Base-by-base conservation (phyloP, 2,888 invertebrate species). In the Aelia acuminata region DNA sequence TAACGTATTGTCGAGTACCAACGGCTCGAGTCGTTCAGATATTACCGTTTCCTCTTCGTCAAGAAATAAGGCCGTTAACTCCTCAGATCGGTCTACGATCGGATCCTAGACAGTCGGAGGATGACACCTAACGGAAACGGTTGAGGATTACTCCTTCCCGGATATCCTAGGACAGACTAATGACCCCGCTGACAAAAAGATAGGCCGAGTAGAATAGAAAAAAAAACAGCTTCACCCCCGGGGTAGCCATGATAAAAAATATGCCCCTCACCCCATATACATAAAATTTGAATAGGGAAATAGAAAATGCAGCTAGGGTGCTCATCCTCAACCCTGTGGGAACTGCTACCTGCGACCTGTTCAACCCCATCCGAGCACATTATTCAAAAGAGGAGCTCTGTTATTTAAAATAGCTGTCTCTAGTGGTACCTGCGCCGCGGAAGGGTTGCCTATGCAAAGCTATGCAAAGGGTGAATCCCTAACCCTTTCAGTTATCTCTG, bases 371-470 rank as follows among this genome's bases (percentile, higher is more conserved):
- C 85, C 63, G 80, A 80, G 84, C 88, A 84, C 90, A 90, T 90
- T 90, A 90, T 90, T 90, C 90, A 90, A 90, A 90, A 87, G 88
- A 89, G 89, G 85, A 43, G 84, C 88, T 88, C 57, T 90, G 90
- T 90, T 90, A 90, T 90, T 90, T 88, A 90, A 90, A 90, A 89
- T 90, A 90, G 90, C 87, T 90, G 90, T 90, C 90, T 90, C 88
- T 88, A 88, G 87, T 47, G 88, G 75, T 89, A 88, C 85, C 89
- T 88, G 85, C 39, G n/a, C 87, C 88, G 63, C 39, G 85, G 85
- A 85, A 85, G 85, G 50, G 85, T 80, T 43, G 43, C 43, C 87
- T 90, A 90, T 90, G 90, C 90, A 90, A 90, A 90, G 89, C 88
- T 90, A 90, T 90, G 90, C 89, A 88, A 90, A 90, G 89, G 89